A percentile compares a stretch with the other conserved stretches of the same genome.
These are phyloP conservation scores for Periphyllus acericola DNA, from an alignment of 2,888 invertebrate genomes.

Conservation along the genomic window DNA sequence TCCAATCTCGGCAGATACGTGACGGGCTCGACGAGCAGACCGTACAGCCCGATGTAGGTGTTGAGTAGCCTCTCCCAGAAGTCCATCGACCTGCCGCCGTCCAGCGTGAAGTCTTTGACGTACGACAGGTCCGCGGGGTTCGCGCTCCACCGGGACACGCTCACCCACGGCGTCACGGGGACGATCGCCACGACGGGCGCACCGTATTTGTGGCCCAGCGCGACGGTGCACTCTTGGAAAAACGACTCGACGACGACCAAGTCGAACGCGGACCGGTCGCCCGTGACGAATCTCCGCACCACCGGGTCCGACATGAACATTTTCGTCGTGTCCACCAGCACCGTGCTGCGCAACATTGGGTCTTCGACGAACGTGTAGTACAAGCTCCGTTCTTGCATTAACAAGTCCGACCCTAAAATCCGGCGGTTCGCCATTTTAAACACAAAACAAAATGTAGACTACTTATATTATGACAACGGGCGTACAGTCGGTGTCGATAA, in stretches of 20 bases:
- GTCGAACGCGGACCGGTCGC: constrained; percentile 43
- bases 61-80: constrained; percentile 32
- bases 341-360: neutral
- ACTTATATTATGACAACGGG: too few species aligned
- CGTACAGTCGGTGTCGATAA: too few species aligned
- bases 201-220: constrained; percentile 65
- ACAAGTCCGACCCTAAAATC: constrained; percentile 13
- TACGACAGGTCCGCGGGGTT: constrained; percentile 37
- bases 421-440: neutral
- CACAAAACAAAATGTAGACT: too few species aligned
- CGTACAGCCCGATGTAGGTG: constrained; percentile 3
- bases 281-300: constrained; percentile 38
- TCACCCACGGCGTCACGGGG: constrained; percentile 34
- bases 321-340: neutral
- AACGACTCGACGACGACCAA: constrained; percentile 63
- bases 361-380: constrained; percentile 15
- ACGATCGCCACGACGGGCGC: constrained; percentile 65
- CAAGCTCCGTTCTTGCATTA: neutral
- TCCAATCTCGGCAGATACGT: constrained; percentile 29
- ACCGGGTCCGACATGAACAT: constrained; percentile 6
- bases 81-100: constrained; percentile 9
- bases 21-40: constrained; percentile 14
- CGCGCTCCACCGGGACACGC: constrained; percentile 17
- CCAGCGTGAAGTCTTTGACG: constrained; percentile 35
- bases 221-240: constrained; percentile 66